A percentile compares a stretch with the other conserved stretches of the same genome.
phyloP scores from a whole-genome alignment of 2,113 vertebrate species.

The Chlamydotis undulata region DNA sequence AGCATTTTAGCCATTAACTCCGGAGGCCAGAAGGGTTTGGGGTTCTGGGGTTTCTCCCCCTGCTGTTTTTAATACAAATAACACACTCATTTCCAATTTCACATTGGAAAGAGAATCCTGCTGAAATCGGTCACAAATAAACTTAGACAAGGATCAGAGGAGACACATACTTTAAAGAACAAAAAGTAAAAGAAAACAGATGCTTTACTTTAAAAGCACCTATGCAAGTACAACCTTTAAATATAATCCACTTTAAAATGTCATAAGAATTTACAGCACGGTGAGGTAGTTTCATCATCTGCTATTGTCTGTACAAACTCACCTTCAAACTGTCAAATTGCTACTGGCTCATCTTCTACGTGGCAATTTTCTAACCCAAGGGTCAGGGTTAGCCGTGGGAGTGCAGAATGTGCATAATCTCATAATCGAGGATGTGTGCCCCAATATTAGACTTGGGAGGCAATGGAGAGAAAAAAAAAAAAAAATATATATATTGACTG shows the following conservation, averaged over 20 bases:
- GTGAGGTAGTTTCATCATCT: neutral
- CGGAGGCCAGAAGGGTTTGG: neutral
- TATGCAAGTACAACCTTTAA: neutral
- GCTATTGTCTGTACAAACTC: neutral
- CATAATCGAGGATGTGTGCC: neutral
- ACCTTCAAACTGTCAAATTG: neutral
- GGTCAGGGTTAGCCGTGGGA: neutral
- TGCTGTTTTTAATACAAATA: neutral
- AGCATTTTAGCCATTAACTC: neutral
- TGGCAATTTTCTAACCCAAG: neutral
- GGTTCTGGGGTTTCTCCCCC: too few relatives aligned
- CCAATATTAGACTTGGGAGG: neutral
- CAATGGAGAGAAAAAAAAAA: neutral
- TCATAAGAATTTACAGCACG: neutral
- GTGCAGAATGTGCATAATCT: neutral
- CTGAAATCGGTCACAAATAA: neutral
- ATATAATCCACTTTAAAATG: neutral
- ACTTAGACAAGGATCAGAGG: neutral
- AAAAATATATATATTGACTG: neutral
- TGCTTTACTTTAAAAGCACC: neutral
- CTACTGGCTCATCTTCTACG: neutral
- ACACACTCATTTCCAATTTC: neutral
- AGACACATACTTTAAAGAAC: neutral
- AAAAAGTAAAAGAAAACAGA: neutral
- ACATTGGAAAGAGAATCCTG: neutral